These are phyloP conservation scores for Mamestra brassicae DNA, from an alignment of 2,888 invertebrate genomes.

Conservation along the genomic window DNA sequence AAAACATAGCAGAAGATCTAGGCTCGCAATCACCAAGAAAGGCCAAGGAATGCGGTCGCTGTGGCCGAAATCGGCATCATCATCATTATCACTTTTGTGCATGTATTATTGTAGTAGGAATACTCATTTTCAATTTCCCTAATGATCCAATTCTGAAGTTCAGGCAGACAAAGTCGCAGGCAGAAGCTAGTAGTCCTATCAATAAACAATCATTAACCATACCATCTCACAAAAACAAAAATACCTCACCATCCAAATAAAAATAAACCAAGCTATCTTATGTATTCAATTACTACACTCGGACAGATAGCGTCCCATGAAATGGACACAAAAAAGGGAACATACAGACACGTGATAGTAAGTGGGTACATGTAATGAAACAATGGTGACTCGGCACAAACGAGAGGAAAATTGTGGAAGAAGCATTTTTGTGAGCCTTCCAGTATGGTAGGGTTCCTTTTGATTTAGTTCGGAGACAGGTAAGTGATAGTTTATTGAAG, in stretches of 20 bases:
- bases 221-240: slow-evolving; percentile 20
- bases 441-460: slow-evolving; percentile 6
- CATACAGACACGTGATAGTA: slow-evolving; percentile 43
- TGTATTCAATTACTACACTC: slow-evolving; percentile 56
- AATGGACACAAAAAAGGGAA: slow-evolving; percentile 28
- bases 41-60: too few relatives aligned
- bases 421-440: slow-evolving; percentile 10
- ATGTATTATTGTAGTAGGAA: too few relatives aligned
- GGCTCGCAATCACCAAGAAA: too few relatives aligned
- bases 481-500: slow-evolving; percentile 26
- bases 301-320: slow-evolving; percentile 44
- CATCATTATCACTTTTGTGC: too few relatives aligned
- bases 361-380: slow-evolving; percentile 61
- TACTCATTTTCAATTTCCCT: too few relatives aligned
- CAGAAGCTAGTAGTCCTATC: not conserved
- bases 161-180: too few relatives aligned
- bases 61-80: too few relatives aligned
- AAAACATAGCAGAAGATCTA: too few relatives aligned
- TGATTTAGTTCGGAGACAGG: slow-evolving; percentile 9
- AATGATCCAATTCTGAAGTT: too few relatives aligned
- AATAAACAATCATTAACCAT: not conserved
- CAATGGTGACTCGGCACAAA: slow-evolving; percentile 53
- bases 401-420: slow-evolving; percentile 18
- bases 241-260: slow-evolving; percentile 7
- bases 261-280: slow-evolving; percentile 31